These are phyloP conservation scores for Drosophila parvula DNA, from an alignment of 1,140 invertebrate genomes.

Conservation along the genomic window DNA sequence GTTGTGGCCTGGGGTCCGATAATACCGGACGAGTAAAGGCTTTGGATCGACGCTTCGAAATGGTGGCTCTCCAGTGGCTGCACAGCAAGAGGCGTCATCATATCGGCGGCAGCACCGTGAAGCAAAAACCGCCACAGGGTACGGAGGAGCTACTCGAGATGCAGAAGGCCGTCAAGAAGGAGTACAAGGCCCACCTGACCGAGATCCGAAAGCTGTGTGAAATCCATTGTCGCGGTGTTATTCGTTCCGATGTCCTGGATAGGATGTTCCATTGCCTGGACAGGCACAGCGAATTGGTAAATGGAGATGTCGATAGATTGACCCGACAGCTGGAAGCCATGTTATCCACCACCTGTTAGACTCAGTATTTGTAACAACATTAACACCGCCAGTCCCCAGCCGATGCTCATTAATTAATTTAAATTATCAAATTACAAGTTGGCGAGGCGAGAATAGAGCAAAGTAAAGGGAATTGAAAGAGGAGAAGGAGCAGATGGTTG, in stretches of 20 bases:
- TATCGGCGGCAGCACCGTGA: not conserved
- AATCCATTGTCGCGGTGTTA: slow-evolving; percentile 7
- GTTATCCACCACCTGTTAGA: not conserved
- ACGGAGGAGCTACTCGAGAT: not conserved
- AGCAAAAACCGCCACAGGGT: not conserved
- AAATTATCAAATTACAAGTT: slow-evolving; percentile 60
- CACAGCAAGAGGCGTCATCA: not conserved
- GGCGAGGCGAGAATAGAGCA: not conserved
- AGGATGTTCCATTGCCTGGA: slow-evolving; percentile 19
- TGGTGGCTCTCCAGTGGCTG: slow-evolving; percentile 20
- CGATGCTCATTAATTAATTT: slow-evolving; percentile 54
- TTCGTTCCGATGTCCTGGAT: slow-evolving; percentile 3
- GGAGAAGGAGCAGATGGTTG: not conserved
- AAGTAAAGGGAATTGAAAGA: not conserved
- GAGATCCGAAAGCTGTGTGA: slow-evolving; percentile 33
- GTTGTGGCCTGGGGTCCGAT: not conserved
- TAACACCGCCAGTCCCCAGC: not conserved
- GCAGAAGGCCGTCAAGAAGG: not conserved
- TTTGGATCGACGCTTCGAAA: slow-evolving; percentile 28
- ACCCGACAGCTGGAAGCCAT: slow-evolving; percentile 5
- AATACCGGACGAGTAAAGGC: not conserved
- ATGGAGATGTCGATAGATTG: slow-evolving; percentile 7
- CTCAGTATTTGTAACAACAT: slow-evolving; percentile 8
- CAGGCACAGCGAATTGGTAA: slow-evolving; percentile 10
- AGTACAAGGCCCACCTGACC: slow-evolving; percentile 24